A percentile compares a stretch with the other conserved stretches of the same genome.
Conservation (phyloP, 2,113 vertebrate genomes). For the Sula dactylatra region DNA sequence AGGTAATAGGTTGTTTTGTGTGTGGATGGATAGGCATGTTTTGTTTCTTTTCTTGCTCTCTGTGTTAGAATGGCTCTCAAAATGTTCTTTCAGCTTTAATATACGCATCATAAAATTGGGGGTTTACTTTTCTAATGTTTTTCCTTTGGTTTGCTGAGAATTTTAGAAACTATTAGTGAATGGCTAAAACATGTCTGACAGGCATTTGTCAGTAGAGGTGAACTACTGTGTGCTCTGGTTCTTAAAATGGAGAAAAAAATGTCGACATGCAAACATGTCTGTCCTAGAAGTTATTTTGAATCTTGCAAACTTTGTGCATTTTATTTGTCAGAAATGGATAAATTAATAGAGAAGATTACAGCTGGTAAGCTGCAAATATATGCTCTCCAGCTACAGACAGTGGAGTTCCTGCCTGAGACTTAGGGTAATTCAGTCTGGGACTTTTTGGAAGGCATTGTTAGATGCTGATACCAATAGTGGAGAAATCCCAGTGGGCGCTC, state of each 20-base stretch:
- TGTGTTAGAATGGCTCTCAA: background rate
- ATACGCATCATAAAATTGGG: background rate
- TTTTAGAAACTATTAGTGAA: background rate
- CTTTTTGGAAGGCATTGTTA: background rate
- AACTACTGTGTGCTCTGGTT: background rate
- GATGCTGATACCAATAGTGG: background rate
- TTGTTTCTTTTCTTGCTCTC: background rate
- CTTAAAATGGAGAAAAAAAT: background rate
- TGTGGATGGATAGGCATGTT: background rate
- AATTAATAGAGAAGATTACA: background rate
- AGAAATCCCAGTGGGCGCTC: background rate
- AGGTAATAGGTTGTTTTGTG: background rate
- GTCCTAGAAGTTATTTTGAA: background rate
- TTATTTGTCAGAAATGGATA: background rate
- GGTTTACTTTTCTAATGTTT: background rate
- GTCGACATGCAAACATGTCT: background rate
- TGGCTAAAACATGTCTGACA: background rate
- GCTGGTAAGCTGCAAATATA: background rate
- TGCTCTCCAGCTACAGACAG: fast-evolving
- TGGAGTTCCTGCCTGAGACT: background rate
- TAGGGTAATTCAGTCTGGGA: background rate
- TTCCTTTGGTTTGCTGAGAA: background rate
- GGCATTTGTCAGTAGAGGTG: background rate
- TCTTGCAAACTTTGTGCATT: background rate
- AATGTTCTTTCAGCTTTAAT: background rate